Base-by-base conservation (phyloP, 2,888 invertebrate species). In the Chydorus sphaericus region DNA sequence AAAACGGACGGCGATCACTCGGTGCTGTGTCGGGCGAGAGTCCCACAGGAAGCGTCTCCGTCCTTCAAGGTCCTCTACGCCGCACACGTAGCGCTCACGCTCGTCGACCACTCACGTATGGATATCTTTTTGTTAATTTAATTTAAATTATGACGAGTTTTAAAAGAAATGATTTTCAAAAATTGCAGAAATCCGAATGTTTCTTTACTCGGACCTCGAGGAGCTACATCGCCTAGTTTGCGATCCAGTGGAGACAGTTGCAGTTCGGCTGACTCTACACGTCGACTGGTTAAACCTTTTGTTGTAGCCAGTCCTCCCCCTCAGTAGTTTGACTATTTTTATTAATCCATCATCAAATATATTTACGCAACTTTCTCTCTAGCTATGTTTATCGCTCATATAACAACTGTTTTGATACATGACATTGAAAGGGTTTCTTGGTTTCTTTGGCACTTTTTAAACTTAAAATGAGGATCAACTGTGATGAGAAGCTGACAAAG, bases 211-310 rank as follows among this genome's bases (percentile, higher is more conserved):
- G 49, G 48, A 18, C 48, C 55, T 26, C 52, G 50, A 31, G 38
- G 39, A 30, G 49, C 48, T 28, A 39, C 52, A 36, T 39, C 44
- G 37, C 73, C 74, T 20, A 80, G 79, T 67, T 77, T 78, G 60
- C 78, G 85, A 50, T 85, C 85, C 60, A 85, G 85, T 58, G 84
- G 82, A 57, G 86, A 86, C 66, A 85, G 85, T 64, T 86, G 84
- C 71, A 83, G 84, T 63, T 85, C 85, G 7, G 81, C 81, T 56
- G 83, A 83, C n/a, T 85, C 85, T 48, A 83, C 85, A 4, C 77
- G 83, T 28, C 82, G 52, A 14, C 36, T 52, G 33, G 36, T 52
- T 11, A 52, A 52, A 20, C 52, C 52, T 10, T 14, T 26, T 2
- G 23, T 37, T 10, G 14, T 44, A 10, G 44, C 44, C 28, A 44